Percentiles rank a stretch among this genome's conserved stretches.
These are phyloP conservation scores for Discoglossus pictus DNA, from an alignment of 2,797 vertebrate species.

Conservation along the genomic window DNA sequence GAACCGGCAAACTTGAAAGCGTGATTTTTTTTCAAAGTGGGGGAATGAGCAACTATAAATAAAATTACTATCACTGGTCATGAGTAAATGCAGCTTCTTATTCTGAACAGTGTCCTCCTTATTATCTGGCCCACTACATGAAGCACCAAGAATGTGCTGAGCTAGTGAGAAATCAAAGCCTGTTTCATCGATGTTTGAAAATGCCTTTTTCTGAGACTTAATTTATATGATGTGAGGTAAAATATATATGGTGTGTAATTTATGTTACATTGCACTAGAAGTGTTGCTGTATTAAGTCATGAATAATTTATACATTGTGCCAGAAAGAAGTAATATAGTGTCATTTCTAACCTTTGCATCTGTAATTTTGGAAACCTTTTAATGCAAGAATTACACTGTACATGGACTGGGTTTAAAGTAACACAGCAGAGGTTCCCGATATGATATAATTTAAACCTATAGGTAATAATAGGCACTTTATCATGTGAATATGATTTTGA, in stretches of 20 bases:
- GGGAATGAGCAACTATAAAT: no score
- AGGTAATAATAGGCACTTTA: no score
- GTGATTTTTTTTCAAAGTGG: no score
- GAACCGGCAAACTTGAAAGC: no score
- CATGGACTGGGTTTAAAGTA: no score
- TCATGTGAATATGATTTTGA: no score
- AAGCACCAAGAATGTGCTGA: conserved; percentile 22
- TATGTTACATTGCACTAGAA: conserved; percentile 18
- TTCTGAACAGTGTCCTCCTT: no score
- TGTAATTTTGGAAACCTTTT: conserved; percentile 23
- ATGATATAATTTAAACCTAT: no score
- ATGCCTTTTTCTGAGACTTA: conserved; percentile 15
- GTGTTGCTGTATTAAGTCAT: conserved; percentile 8
- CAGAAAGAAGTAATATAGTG: conserved; percentile 27
- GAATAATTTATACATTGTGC: conserved; percentile 21
- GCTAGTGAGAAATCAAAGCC: conserved; percentile 10
- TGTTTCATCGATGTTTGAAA: conserved; percentile 22
- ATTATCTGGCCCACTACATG: background rate
- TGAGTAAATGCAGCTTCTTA: no score
- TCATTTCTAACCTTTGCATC: conserved; percentile 33
- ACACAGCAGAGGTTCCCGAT: no score
- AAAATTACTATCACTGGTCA: no score
- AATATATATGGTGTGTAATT: conserved; percentile 32
- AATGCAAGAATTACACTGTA: background rate
- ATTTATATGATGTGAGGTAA: conserved; percentile 30